Conservation (phyloP, 2,113 vertebrate species). For the Dolichallabes microphthalmus region DNA sequence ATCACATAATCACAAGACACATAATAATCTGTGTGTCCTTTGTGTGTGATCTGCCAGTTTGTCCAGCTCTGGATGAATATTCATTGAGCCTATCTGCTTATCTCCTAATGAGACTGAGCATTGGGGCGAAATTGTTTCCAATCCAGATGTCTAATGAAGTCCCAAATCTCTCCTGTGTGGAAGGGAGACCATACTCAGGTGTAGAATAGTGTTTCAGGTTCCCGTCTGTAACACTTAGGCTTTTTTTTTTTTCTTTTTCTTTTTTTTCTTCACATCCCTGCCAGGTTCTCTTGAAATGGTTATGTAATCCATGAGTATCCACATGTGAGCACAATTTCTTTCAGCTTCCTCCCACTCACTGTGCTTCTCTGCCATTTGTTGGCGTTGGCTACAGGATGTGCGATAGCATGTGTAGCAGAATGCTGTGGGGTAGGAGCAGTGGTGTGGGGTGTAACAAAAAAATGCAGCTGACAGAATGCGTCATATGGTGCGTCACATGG, state of each 20-base stretch:
- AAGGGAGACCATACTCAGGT: background rate
- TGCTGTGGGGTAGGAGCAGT: constrained; percentile 4
- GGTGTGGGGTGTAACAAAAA: background rate
- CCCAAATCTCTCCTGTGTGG: background rate
- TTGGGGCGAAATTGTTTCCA: background rate
- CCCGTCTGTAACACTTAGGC: background rate
- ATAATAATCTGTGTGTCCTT: background rate
- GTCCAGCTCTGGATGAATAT: background rate
- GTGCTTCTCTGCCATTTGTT: constrained; percentile 22
- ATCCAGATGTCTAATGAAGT: background rate
- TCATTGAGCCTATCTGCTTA: background rate
- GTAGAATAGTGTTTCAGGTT: background rate
- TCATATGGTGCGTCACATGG: background rate
- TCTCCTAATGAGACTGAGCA: background rate
- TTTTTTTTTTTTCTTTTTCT: background rate
- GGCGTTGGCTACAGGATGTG: constrained; percentile 6
- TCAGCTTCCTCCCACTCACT: constrained; percentile 23
- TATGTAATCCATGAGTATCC: constrained; percentile 33
- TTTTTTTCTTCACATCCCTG: background rate
- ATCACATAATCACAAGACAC: background rate
- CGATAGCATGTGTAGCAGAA: background rate
- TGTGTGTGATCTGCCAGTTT: background rate
- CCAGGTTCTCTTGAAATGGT: constrained; percentile 17
- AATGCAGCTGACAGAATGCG: background rate
- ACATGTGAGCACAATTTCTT: constrained; percentile 9